A percentile compares a stretch with the other conserved stretches of the same genome.
Conservation (phyloP, 1,140 invertebrate genomes). For the Rhagoletis pomonella region DNA sequence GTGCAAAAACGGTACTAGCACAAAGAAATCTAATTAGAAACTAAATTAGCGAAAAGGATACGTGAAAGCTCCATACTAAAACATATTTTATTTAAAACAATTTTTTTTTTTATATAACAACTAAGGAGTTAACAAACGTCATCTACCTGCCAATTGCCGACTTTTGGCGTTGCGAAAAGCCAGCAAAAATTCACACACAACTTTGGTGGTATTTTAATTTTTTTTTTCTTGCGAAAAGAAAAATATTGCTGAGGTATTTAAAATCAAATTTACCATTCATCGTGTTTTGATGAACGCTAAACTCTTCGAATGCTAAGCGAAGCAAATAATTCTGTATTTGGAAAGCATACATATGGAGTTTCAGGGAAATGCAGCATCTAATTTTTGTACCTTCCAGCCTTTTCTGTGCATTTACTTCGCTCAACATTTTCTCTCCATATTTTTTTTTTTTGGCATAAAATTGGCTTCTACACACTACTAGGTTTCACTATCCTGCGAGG, state of each 20-base stretch:
- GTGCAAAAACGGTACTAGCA: background rate
- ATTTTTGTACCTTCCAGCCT: background rate
- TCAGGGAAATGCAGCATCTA: background rate
- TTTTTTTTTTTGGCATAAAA: conserved; percentile 41
- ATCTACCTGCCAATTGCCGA: conserved; percentile 1
- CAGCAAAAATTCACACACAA: background rate
- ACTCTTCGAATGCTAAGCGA: conserved; percentile 6
- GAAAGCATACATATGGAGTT: background rate
- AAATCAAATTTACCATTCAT: background rate
- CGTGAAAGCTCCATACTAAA: background rate
- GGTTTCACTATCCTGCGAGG: conserved; percentile 16
- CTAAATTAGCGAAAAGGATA: background rate
- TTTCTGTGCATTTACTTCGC: background rate
- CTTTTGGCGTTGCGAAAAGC: background rate
- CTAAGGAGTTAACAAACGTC: background rate
- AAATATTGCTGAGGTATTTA: conserved; percentile 23
- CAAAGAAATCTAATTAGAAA: background rate
- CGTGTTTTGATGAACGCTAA: background rate
- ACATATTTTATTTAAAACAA: background rate
- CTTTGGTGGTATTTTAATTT: conserved; percentile 17
- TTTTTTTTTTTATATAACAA: background rate
- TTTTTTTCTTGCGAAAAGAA: background rate
- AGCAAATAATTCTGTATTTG: background rate
- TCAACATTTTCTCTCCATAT: background rate
- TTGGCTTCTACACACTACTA: conserved; percentile 34